phyloP scores from a whole-genome alignment of 2,113 vertebrate genomes.

The Nesoenas mayeri region DNA sequence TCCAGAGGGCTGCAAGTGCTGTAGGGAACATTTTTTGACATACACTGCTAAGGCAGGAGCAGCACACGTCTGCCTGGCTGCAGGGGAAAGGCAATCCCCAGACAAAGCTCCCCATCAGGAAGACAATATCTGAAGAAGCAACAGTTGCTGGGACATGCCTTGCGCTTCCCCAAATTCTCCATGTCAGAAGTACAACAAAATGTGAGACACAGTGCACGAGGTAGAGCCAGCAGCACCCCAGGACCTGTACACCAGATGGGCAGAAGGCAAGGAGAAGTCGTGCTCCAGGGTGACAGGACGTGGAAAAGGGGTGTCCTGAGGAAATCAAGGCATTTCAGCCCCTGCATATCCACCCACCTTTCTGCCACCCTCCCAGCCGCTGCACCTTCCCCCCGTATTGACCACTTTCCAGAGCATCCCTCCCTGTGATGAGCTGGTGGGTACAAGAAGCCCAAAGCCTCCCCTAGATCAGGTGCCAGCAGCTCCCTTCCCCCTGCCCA shows the following conservation, averaged over 20 bases:
- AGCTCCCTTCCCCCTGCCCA: not conserved
- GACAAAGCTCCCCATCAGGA: not conserved
- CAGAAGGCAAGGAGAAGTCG: not conserved
- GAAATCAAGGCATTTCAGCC: not conserved
- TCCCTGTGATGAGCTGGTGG: not conserved
- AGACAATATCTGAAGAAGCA: not conserved
- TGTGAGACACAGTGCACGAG: accelerated
- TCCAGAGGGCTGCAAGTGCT: not conserved
- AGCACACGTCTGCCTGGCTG: not conserved
- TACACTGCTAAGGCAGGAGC: not conserved
- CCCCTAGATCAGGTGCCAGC: not conserved
- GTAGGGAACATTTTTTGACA: not conserved
- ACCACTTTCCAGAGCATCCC: not conserved
- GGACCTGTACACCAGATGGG: not conserved
- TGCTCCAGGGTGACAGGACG: accelerated
- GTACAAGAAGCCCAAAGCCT: not conserved
- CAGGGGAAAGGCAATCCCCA: not conserved
- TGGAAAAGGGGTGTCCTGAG: not conserved
- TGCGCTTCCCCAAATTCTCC: not conserved
- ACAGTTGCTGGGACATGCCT: not conserved
- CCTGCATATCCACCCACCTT: not conserved
- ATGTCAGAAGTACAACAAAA: not conserved
- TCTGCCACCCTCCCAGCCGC: not conserved
- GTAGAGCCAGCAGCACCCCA: not conserved
- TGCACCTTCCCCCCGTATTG: not conserved